Evolutionary conservation across 2,113 vertebrate genomes (phyloP).

Genomic region (Ailurus styani): DNA sequence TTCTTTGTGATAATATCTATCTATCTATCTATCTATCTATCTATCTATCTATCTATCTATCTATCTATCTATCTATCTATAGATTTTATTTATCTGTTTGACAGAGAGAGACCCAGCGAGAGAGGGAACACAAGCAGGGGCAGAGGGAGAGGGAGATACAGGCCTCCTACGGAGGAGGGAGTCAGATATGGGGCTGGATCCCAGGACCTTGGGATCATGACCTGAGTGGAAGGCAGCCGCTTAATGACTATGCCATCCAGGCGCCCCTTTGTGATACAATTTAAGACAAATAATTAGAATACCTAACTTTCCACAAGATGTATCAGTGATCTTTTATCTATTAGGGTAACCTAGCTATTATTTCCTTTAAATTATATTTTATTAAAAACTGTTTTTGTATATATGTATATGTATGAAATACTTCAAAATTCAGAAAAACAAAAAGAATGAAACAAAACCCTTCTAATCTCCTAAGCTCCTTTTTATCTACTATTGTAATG

Average conservation of each 20-base stretch:
- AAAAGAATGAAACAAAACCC: not conserved
- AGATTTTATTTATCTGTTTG: no score
- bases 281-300: not conserved
- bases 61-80: no score
- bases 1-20: not conserved
- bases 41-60: no score
- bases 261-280: not conserved
- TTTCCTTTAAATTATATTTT: not conserved
- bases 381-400: not conserved
- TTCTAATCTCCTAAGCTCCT: not conserved
- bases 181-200: no score
- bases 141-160: no score
- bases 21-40: no score
- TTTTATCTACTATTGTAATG: not conserved
- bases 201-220: no score
- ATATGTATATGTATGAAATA: not conserved
- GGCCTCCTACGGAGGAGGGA: no score
- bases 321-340: not conserved
- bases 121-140: no score
- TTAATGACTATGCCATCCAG: no score
- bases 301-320: not conserved
- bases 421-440: not conserved
- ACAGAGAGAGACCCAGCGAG: no score
- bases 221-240: no score
- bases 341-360: not conserved